A percentile compares a stretch with the other conserved stretches of the same genome.
Evolutionary conservation across 2,797 vertebrate genomes (phyloP).

Genomic region (Protonibea diacanthus): DNA sequence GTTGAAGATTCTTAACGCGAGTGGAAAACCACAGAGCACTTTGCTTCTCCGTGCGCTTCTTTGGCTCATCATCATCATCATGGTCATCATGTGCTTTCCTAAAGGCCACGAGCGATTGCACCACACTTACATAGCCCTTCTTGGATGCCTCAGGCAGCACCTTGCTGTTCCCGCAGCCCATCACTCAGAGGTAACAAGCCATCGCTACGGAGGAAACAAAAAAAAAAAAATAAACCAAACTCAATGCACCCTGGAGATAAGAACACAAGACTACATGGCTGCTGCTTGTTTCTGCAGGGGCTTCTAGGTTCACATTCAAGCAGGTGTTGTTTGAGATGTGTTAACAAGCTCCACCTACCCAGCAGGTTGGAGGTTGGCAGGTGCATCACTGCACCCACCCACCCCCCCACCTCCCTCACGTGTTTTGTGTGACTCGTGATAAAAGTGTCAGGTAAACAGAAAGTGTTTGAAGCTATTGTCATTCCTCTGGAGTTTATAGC

Average conservation of each 20-base stretch:
- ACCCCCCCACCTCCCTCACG: background rate
- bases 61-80: background rate
- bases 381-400: slow-evolving; percentile 27
- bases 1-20: background rate
- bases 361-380: slow-evolving; percentile 32
- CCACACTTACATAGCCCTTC: slow-evolving; percentile 54
- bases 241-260: background rate
- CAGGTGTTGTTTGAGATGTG: slow-evolving; percentile 12
- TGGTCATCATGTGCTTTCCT: slow-evolving; percentile 7
- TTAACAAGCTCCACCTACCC: slow-evolving; percentile 37
- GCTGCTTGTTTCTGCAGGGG: background rate
- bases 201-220: background rate
- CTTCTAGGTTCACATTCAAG: background rate
- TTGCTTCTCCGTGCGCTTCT: slow-evolving; percentile 33
- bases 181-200: slow-evolving; percentile 21
- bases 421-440: slow-evolving; percentile 11
- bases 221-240: background rate
- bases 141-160: slow-evolving; percentile 49
- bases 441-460: slow-evolving; percentile 48
- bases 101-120: slow-evolving; percentile 69
- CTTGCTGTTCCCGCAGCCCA: slow-evolving; percentile 69
- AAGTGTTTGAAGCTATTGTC: slow-evolving; percentile 68
- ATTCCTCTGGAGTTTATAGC: background rate
- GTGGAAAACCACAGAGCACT: slow-evolving; percentile 34
- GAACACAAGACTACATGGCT: background rate